Percentiles rank a stretch among this genome's conserved stretches.
Evolutionary conservation across 2,113 vertebrate species (phyloP).

Genomic region (Pedetes capensis): DNA sequence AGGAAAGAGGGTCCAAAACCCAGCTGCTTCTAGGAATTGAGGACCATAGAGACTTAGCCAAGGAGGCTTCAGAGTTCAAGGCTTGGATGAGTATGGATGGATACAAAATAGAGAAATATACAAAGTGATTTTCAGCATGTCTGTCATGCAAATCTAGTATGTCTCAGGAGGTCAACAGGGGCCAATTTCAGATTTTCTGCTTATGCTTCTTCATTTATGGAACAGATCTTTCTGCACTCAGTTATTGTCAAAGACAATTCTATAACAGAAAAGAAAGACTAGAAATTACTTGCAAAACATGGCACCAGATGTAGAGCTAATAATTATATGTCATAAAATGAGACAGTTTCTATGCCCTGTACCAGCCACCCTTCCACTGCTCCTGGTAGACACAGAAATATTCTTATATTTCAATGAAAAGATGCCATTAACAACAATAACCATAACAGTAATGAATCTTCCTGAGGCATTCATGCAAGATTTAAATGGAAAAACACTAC

Average conservation of each 20-base stretch:
- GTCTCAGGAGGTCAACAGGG: background rate
- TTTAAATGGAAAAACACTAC: slow-evolving; percentile 30
- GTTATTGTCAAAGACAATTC: slow-evolving; percentile 10
- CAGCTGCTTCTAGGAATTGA: background rate
- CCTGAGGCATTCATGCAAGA: background rate
- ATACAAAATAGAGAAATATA: slow-evolving; percentile 16
- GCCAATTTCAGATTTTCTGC: background rate
- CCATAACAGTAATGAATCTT: background rate
- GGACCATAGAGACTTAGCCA: background rate
- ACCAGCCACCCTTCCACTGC: background rate
- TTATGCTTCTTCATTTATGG: background rate
- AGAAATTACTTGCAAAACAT: slow-evolving; percentile 32
- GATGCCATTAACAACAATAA: background rate
- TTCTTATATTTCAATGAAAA: slow-evolving; percentile 25
- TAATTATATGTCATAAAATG: slow-evolving; percentile 19
- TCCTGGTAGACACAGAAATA: background rate
- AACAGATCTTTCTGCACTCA: slow-evolving; percentile 5
- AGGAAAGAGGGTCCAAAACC: background rate
- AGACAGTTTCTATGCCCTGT: background rate
- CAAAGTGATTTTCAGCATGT: background rate
- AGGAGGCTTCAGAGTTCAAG: background rate
- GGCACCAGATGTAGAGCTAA: background rate
- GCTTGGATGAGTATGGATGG: background rate
- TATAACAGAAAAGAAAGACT: background rate
- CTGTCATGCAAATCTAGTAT: background rate